Conservation (phyloP, 2,888 invertebrate genomes). For the Amphipoea lucens region DNA sequence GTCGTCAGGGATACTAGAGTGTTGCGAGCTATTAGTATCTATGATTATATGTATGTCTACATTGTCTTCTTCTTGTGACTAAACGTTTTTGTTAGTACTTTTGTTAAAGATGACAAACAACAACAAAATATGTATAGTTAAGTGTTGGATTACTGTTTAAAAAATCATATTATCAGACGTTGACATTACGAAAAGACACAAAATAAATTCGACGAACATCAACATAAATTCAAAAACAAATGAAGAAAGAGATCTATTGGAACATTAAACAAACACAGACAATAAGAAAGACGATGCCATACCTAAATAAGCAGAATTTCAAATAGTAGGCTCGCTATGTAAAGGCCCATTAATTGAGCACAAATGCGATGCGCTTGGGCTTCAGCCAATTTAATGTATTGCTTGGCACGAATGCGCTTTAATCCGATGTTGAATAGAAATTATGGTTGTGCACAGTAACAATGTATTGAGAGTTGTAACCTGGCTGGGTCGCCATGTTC, state of each 20-base stretch:
- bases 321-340: constrained; percentile 73
- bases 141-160: neutral
- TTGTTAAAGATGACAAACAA: neutral
- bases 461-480: constrained; percentile 61
- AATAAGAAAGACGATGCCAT: constrained; percentile 30
- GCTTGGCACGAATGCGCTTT: constrained; percentile 82
- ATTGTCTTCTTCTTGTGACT: too few species aligned
- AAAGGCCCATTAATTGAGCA: constrained; percentile 85
- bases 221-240: neutral
- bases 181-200: neutral
- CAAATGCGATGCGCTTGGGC: constrained; percentile 84
- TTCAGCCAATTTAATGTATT: constrained; percentile 87
- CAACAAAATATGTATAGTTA: too few species aligned
- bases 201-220: constrained; percentile 1
- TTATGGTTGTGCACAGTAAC: constrained; percentile 73
- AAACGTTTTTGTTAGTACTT: neutral
- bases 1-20: neutral
- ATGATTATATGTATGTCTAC: neutral
- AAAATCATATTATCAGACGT: neutral
- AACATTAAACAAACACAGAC: constrained; percentile 27
- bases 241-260: constrained; percentile 8
- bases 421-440: constrained; percentile 83
- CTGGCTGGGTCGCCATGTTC: constrained; percentile 22
- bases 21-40: neutral
- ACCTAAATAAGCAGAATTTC: constrained; percentile 67